phyloP scores from a whole-genome alignment of 2,113 vertebrate species.

The Artemisiospiza belli region DNA sequence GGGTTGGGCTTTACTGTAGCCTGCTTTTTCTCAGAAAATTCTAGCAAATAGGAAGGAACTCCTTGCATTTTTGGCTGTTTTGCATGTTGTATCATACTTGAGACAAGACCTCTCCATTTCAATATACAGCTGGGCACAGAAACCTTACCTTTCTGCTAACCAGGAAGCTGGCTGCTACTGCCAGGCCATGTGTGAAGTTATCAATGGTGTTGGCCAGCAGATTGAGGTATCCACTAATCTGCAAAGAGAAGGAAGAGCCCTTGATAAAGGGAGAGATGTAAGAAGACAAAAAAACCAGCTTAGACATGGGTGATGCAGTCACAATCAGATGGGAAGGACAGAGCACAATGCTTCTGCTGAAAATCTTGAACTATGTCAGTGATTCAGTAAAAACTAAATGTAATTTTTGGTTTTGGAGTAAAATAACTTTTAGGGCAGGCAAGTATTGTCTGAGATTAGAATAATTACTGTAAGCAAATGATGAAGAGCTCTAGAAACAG shows the following conservation, averaged over 20 bases:
- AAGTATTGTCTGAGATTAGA: background rate
- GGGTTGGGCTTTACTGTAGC: background rate
- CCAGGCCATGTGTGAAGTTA: constrained; percentile 97
- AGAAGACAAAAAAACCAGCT: background rate
- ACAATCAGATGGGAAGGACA: background rate
- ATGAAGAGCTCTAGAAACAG: background rate
- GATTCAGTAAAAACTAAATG: background rate
- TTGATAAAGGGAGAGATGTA: background rate
- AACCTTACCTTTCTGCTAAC: constrained; percentile 94
- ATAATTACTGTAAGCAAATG: background rate
- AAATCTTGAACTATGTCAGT: background rate
- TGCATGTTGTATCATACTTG: background rate
- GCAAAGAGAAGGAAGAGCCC: constrained; percentile 28
- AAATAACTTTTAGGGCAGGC: background rate
- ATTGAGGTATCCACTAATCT: constrained; percentile 97
- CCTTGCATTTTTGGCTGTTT: background rate
- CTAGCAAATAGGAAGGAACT: background rate
- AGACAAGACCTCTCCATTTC: background rate
- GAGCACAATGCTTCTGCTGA: background rate
- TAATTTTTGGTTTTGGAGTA: background rate
- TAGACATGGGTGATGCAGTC: background rate
- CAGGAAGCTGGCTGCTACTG: constrained; percentile 94
- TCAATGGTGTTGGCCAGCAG: constrained; percentile 96
- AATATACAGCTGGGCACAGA: background rate
- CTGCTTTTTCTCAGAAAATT: background rate